Base-by-base conservation (phyloP, 2,888 invertebrate genomes). In the Protodeltote pygarga region DNA sequence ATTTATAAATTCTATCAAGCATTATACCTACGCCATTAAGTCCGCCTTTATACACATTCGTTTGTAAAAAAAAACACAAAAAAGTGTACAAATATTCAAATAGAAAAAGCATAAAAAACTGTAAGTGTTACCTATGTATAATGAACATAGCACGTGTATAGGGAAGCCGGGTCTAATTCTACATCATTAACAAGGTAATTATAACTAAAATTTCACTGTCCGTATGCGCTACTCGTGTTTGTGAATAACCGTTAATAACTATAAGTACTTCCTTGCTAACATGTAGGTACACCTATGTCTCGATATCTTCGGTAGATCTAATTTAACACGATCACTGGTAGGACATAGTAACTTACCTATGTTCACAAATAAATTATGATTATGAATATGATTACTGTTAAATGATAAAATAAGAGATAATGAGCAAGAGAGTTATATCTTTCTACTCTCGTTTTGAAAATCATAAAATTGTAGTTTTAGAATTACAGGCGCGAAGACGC, bases 101-200 rank as follows among this genome's bases (percentile, higher is more conserved):
- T n/a, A n/a, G n/a, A n/a, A n/a, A n/a, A n/a, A n/a, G n/a, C n/a
- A n/a, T n/a, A 15, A 17, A 21, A 15, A 39, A 58, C 34, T 58
- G 15, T 16, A 33, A 48, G 38, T 25, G 24, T 8, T 15, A 52
- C 6, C 19, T 49, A 21, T n/a, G n/a, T n/a, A n/a, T n/a, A n/a
- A n/a, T n/a, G n/a, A 37, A 14, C 37, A 8, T 10, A 5, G 16
- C 25, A 28, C 62, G 5, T 54, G 8, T 6, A 54, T 34, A 62
- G 38, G 58, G 55, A 62, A 62, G 49, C 27, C 23, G 9, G 19
- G 21, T 29, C 8, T 29, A 34, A 11, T 34, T 5, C 34, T 57
- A 16, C 28, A 15, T 37, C 37, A 34, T 31, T 60, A 62, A 37
- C 44, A 57, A 25, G 25, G 39, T 55, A 59, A 57, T 59, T 55